Conservation (phyloP, 2,797 vertebrate genomes). For the Miopithecus talapoin region DNA sequence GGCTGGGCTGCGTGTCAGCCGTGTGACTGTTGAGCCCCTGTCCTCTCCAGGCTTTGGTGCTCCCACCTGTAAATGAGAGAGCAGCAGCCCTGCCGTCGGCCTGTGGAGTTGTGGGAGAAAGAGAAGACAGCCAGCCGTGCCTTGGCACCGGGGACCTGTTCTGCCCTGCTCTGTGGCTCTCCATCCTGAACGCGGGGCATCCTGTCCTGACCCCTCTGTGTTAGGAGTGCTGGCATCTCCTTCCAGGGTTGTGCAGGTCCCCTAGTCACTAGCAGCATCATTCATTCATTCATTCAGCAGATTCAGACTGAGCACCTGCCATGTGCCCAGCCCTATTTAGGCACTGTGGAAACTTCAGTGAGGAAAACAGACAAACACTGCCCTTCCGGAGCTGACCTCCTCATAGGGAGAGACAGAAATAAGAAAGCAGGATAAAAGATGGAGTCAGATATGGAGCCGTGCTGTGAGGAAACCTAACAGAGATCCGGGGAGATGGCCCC, state of each 20-base stretch:
- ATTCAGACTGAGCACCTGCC: not conserved
- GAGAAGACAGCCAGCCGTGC: not conserved
- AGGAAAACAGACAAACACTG: not conserved
- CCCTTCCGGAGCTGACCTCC: not conserved
- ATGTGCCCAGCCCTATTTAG: not conserved
- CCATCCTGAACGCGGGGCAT: not conserved
- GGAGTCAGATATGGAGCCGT: rapidly evolving
- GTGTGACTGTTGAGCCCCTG: not conserved
- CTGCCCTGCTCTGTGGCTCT: not conserved
- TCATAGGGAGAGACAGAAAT: not conserved
- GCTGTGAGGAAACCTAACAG: not conserved
- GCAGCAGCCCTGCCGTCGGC: not conserved
- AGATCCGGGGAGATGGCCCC: rapidly evolving
- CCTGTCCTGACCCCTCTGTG: not conserved
- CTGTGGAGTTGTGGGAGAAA: rapidly evolving
- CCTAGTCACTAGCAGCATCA: not conserved
- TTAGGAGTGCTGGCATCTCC: not conserved
- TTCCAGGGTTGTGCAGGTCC: not conserved
- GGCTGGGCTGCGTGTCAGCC: not conserved
- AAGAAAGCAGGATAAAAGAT: not conserved
- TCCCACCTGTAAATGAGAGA: not conserved
- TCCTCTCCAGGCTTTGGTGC: not conserved
- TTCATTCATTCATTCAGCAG: not conserved
- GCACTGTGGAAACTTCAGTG: not conserved
- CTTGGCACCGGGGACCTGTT: too few relatives aligned